Conservation (phyloP, 2,888 invertebrate genomes). For the Herminia tarsipennalis region DNA sequence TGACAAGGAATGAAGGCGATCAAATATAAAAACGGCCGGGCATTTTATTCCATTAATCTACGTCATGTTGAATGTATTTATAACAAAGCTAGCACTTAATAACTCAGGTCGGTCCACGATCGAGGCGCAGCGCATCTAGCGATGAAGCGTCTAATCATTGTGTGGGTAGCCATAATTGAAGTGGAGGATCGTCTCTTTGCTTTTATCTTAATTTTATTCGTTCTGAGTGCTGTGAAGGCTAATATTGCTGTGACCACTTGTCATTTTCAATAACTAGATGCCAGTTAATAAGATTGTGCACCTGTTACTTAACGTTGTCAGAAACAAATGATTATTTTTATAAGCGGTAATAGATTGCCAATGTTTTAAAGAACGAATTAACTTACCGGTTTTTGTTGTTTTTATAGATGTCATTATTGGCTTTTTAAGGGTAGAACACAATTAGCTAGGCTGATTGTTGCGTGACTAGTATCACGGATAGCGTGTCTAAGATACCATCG, state of each 20-base stretch:
- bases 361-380: no score
- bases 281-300: slow-evolving; percentile 63
- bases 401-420: slow-evolving; percentile 6
- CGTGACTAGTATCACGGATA: slow-evolving; percentile 72
- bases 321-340: no score
- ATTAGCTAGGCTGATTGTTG: slow-evolving; percentile 65
- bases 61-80: slow-evolving; percentile 80
- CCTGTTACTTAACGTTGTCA: slow-evolving; percentile 56
- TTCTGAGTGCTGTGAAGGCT: slow-evolving; percentile 69
- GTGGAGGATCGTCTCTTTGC: slow-evolving; percentile 72
- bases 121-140: slow-evolving; percentile 68
- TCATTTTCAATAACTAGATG: slow-evolving; percentile 78
- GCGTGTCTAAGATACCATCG: slow-evolving; percentile 78
- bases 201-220: slow-evolving; percentile 84
- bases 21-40: slow-evolving; percentile 71
- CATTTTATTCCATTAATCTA: slow-evolving; percentile 79
- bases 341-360: no score
- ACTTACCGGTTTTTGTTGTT: no score
- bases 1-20: slow-evolving; percentile 77
- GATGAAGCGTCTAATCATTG: slow-evolving; percentile 82
- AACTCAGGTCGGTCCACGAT: slow-evolving; percentile 71
- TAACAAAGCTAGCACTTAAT: slow-evolving; percentile 83
- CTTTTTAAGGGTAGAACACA: slow-evolving; percentile 62
- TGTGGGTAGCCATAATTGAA: slow-evolving; percentile 82
- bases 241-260: slow-evolving; percentile 82